A percentile compares a stretch with the other conserved stretches of the same genome.
phyloP scores from a whole-genome alignment of 1,140 invertebrate genomes.

The Lepidurus apus region DNA sequence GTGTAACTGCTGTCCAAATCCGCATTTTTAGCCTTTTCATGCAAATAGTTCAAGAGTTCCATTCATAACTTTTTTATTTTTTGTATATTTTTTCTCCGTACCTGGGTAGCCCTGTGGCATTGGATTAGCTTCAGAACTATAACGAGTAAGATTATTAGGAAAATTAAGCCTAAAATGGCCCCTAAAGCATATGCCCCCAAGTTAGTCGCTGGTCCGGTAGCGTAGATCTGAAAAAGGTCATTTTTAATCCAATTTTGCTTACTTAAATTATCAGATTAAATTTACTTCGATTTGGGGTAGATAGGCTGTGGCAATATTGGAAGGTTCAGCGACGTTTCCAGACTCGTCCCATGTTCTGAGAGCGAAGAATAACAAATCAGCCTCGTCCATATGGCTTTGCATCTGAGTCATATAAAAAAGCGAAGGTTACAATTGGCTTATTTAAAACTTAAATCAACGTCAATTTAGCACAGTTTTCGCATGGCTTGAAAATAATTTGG shows the following conservation, averaged over 20 bases:
- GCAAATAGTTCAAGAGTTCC: background rate
- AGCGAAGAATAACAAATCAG: conserved; percentile 15
- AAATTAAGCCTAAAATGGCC: conserved; percentile 9
- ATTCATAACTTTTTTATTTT: background rate
- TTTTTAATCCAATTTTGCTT: no score
- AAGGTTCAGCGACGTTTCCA: conserved; percentile 24
- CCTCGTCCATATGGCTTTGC: background rate
- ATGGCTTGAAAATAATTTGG: no score
- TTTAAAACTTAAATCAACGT: no score
- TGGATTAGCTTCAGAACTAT: background rate
- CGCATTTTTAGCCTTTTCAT: background rate
- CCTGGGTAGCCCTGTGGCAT: background rate
- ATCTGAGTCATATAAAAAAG: background rate
- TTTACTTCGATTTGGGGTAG: background rate
- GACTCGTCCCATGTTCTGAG: background rate
- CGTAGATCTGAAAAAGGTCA: background rate
- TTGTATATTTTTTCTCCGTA: background rate
- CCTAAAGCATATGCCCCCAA: background rate
- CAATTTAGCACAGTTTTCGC: no score
- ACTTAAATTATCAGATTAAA: no score
- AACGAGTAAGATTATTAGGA: background rate
- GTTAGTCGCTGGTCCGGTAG: background rate
- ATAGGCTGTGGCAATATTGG: conserved; percentile 17
- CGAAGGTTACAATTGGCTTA: no score
- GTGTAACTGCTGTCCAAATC: background rate